A percentile compares a stretch with the other conserved stretches of the same genome.
These are phyloP conservation scores for Exocentrus adspersus DNA, from an alignment of 2,888 invertebrate species.

Conservation along the genomic window DNA sequence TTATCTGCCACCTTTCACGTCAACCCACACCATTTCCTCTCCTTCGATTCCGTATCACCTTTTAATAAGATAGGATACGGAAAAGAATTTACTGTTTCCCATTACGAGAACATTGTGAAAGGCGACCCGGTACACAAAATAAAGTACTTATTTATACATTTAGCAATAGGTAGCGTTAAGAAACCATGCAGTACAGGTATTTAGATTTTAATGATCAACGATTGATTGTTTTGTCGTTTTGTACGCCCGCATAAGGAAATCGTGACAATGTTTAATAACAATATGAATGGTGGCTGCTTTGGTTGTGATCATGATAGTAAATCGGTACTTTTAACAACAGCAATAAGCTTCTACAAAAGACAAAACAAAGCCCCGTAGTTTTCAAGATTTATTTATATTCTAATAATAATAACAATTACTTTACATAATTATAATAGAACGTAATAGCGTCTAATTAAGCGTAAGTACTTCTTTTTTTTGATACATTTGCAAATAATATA, in stretches of 20 bases:
- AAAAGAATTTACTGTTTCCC: background rate
- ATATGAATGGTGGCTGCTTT: background rate
- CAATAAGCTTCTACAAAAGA: no score
- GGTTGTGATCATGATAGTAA: no score
- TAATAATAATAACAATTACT: background rate
- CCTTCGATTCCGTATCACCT: background rate
- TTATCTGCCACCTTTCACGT: conserved; percentile 16
- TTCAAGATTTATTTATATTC: no score
- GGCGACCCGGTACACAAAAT: background rate
- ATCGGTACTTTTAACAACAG: no score
- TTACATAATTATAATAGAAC: background rate
- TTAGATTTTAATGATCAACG: background rate
- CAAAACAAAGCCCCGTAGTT: no score
- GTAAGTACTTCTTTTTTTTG: background rate
- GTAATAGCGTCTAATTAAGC: background rate
- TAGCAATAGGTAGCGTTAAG: conserved; percentile 7
- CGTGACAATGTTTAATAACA: background rate
- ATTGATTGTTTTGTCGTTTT: background rate
- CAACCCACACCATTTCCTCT: background rate
- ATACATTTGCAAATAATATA: background rate
- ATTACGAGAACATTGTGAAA: conserved; percentile 4
- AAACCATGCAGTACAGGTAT: background rate
- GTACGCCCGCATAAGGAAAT: background rate
- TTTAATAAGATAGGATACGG: background rate
- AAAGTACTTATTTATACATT: background rate